phyloP scores from a whole-genome alignment of 1,140 invertebrate species.

The Anastrepha obliqua region DNA sequence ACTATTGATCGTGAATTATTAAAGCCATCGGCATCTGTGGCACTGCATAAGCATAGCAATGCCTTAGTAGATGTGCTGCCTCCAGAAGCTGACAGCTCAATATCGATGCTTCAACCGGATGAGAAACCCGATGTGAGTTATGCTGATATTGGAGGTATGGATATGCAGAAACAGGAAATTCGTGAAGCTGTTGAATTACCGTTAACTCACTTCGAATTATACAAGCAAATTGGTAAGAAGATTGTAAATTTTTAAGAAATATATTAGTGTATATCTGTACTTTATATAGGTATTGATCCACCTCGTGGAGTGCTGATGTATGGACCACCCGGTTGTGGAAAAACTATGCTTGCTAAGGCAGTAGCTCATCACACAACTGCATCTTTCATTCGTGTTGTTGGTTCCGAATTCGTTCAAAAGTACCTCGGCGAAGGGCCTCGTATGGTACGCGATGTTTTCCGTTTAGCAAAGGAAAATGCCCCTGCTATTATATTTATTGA shows the following conservation, averaged over 20 bases:
- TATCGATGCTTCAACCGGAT: constrained; percentile 94
- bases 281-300: constrained; percentile 87
- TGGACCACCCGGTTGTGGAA: constrained; percentile 96
- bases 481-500: constrained; percentile 99
- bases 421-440: constrained; percentile 98
- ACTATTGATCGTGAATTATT: constrained; percentile 97
- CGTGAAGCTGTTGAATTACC: constrained; percentile 98
- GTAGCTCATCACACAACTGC: constrained; percentile 99
- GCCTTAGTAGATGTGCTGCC: constrained; percentile 97
- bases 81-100: constrained; percentile 98
- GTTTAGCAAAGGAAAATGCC: constrained; percentile 98
- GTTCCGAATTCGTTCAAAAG: constrained; percentile 99
- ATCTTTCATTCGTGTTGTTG: constrained; percentile 98
- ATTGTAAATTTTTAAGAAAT: not conserved
- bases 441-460: constrained; percentile 99
- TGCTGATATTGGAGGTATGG: constrained; percentile 98
- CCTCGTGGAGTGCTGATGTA: constrained; percentile 99
- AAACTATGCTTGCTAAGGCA: constrained; percentile 99
- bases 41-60: constrained; percentile 98
- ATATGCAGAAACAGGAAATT: constrained; percentile 99
- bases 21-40: constrained; percentile 96
- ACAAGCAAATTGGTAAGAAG: constrained; percentile 89
- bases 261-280: not conserved
- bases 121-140: constrained; percentile 99
- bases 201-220: constrained; percentile 98